A percentile compares a stretch with the other conserved stretches of the same genome.
phyloP scores from a whole-genome alignment of 2,113 vertebrate species.

The Mirounga angustirostris region DNA sequence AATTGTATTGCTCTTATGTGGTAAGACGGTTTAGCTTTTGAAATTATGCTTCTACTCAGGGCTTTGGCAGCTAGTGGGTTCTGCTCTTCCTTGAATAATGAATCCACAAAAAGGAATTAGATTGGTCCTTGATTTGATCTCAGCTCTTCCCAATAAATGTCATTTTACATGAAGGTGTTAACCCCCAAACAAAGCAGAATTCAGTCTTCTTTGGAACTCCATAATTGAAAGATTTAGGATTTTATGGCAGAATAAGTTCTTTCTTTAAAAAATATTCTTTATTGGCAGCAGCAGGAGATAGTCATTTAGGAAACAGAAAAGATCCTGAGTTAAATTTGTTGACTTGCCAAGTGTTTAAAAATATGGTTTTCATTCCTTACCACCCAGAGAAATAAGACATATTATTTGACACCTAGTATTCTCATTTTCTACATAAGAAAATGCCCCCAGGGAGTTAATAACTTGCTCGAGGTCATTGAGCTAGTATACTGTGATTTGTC shows the following conservation, averaged over 20 bases:
- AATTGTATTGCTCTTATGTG: slow-evolving; percentile 65
- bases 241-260: neutral
- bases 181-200: slow-evolving; percentile 8
- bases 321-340: slow-evolving; percentile 18
- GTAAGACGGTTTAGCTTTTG: slow-evolving; percentile 48
- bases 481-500: neutral
- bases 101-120: slow-evolving; percentile 33
- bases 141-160: neutral
- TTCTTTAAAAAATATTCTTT: slow-evolving; percentile 38
- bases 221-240: slow-evolving; percentile 9
- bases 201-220: neutral
- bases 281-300: neutral
- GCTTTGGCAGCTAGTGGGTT: slow-evolving; percentile 32
- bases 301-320: slow-evolving; percentile 48
- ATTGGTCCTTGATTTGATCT: slow-evolving; percentile 12
- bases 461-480: slow-evolving; percentile 32
- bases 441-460: neutral
- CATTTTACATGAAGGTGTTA: slow-evolving; percentile 1
- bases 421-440: slow-evolving; percentile 46
- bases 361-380: slow-evolving; percentile 29
- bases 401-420: neutral
- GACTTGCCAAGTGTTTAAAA: slow-evolving; percentile 51
- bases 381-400: neutral
- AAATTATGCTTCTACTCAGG: slow-evolving; percentile 62
- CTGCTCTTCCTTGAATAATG: slow-evolving; percentile 39